Base-by-base conservation (phyloP, 2,888 invertebrate genomes). In the Acheta domesticus region DNA sequence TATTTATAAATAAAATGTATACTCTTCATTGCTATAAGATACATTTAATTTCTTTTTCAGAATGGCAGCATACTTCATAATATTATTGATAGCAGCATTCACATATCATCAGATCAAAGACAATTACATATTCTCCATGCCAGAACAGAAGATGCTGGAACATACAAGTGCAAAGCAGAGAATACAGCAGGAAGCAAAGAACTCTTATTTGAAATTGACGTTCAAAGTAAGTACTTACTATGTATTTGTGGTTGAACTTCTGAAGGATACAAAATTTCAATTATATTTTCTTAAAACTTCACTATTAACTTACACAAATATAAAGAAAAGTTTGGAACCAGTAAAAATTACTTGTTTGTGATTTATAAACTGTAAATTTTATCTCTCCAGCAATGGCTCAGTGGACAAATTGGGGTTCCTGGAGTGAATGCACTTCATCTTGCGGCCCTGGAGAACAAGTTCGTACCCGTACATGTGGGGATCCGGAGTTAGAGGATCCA, bases 121-220 rank as follows among this genome's bases (percentile, higher is more conserved):
- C 81, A 88, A 80, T 84, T 89, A 1, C 87, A 86, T 0, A 82
- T 90, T 23, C 88, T 88, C 87, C 85, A 88, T 82, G 88, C 87
- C 49, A 84, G 85, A 77, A 83, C 87, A 4, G 85, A 85, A 23
- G 89, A 90, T 84, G 89, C 89, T 19, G 92, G 91, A 0, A 88
- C 88, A 82, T 92, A 91, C 86, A 87, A 88, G 49, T 92, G 92
- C 83, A 87, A 89, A 16, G 91, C 89, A 0, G 88, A 88, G 83
- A 92, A 90, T 85, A 83, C 84, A 2, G 89, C 88, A 0, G 92
- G 92, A 16, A 82, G 82, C 5, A 83, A 82, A 19, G 82, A 83
- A 49, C 82, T 83, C 14, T 75, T 77, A 48, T 83, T 84, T 77
- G 75, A 82, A 76, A 81, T 84, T n/a, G 75, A 79, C 36, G 82